Evolutionary conservation across 2,797 vertebrate genomes (phyloP).

Genomic region (Cottoperca gobio): DNA sequence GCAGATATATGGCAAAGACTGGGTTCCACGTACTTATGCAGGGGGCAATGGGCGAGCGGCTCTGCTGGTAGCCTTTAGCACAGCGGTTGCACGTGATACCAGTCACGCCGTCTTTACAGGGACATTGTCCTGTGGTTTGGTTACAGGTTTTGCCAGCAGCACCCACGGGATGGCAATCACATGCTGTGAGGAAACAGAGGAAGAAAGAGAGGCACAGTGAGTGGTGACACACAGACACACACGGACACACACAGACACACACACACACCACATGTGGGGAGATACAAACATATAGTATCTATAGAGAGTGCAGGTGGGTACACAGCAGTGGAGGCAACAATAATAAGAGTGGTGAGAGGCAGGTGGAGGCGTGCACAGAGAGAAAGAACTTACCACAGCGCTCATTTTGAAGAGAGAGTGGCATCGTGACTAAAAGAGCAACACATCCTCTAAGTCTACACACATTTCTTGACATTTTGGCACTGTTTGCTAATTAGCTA

Average conservation of each 20-base stretch:
- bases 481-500: constrained; percentile 9
- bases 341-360: constrained; percentile 60
- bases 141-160: constrained; percentile 99
- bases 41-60: constrained; percentile 97
- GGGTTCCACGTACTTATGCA: constrained; percentile 94
- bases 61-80: constrained; percentile 99
- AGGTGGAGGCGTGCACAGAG: constrained; percentile 68
- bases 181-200: constrained; percentile 90
- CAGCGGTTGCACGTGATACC: constrained; percentile 99
- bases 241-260: constrained; percentile 59
- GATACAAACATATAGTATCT: constrained; percentile 62
- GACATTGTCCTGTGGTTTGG: constrained; percentile 98
- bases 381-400: constrained; percentile 35
- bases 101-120: constrained; percentile 98
- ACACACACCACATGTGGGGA: constrained; percentile 62
- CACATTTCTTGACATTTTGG: constrained; percentile 23
- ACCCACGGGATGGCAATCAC: constrained; percentile 97
- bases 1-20: constrained; percentile 53
- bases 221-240: constrained; percentile 69
- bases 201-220: constrained; percentile 82
- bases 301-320: constrained; percentile 70
- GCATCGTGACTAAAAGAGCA: constrained; percentile 11
- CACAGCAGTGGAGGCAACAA: constrained; percentile 60
- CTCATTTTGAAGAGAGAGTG: neutral
- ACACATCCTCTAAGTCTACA: constrained; percentile 4